phyloP scores from a whole-genome alignment of 2,888 invertebrate genomes.

The Caenorhabditis sulstoni region DNA sequence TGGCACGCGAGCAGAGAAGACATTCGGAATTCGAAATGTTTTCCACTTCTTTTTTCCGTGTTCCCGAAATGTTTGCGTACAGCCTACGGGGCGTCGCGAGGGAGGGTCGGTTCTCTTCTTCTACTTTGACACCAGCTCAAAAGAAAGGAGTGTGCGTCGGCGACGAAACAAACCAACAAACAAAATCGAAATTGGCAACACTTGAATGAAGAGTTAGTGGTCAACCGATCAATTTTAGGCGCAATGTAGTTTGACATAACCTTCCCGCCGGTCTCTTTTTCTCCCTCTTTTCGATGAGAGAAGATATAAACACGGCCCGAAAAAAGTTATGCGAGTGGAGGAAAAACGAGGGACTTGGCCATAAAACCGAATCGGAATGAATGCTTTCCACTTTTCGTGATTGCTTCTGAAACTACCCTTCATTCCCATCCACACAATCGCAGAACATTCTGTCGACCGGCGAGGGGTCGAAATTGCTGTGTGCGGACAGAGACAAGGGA shows the following conservation, averaged over 20 bases:
- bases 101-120: slow-evolving; percentile 17
- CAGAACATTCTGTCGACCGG: slow-evolving; percentile 3
- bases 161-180: slow-evolving; percentile 30
- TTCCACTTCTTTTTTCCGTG: neutral
- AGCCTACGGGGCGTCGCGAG: slow-evolving; percentile 5
- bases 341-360: neutral
- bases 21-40: slow-evolving; percentile 26
- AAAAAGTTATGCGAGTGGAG: neutral
- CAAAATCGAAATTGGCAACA: slow-evolving; percentile 47
- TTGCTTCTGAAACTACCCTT: slow-evolving; percentile 4
- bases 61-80: slow-evolving; percentile 41
- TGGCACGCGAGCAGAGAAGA: neutral
- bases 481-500: neutral
- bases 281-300: neutral
- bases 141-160: slow-evolving; percentile 26
- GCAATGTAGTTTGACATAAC: slow-evolving; percentile 20
- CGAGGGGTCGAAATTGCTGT: neutral
- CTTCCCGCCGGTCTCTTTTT: neutral
- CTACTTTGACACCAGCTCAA: slow-evolving; percentile 45
- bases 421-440: neutral
- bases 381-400: slow-evolving; percentile 2
- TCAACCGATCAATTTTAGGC: slow-evolving; percentile 22
- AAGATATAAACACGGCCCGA: neutral
- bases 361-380: no score
- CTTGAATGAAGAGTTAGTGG: slow-evolving; percentile 38